Conservation (phyloP, 2,888 invertebrate species). For the Lacanobia oleracea region DNA sequence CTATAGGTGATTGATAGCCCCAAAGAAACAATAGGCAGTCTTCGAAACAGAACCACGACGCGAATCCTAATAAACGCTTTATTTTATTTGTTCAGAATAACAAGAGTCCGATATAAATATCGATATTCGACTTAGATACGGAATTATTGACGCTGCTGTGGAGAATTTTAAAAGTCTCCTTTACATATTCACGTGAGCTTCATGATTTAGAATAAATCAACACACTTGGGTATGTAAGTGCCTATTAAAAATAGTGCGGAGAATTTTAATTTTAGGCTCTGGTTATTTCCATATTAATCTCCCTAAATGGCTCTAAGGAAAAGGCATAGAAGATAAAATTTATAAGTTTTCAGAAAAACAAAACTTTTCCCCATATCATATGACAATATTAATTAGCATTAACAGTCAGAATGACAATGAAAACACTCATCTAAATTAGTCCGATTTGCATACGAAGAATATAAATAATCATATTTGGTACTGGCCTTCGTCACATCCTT, state of each 20-base stretch:
- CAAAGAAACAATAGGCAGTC: slow-evolving; percentile 88
- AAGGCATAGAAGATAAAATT: neutral
- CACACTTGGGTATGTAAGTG: slow-evolving; percentile 62
- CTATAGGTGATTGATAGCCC: slow-evolving; percentile 89
- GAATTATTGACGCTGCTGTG: slow-evolving; percentile 82
- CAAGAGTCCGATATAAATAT: slow-evolving; percentile 85
- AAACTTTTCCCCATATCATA: neutral
- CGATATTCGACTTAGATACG: slow-evolving; percentile 85
- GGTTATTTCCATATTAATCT: slow-evolving; percentile 47
- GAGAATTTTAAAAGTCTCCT: slow-evolving; percentile 76
- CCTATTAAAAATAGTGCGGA: slow-evolving; percentile 65
- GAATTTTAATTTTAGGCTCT: slow-evolving; percentile 60
- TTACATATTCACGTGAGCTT: slow-evolving; percentile 71
- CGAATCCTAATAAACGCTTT: slow-evolving; percentile 90
- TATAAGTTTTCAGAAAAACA: neutral
- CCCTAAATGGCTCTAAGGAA: neutral
- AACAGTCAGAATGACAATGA: slow-evolving; percentile 53
- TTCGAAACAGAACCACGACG: slow-evolving; percentile 82
- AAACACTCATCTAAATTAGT: slow-evolving; percentile 38
- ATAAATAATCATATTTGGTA: slow-evolving; percentile 52
- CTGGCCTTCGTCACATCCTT: slow-evolving; percentile 59
- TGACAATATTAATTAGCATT: slow-evolving; percentile 46
- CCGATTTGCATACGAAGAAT: slow-evolving; percentile 49
- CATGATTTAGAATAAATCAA: slow-evolving; percentile 66
- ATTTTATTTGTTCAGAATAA: slow-evolving; percentile 89